Evolutionary conservation across 2,888 invertebrate species (phyloP), one percentile per base, ranked within the genome.

Genomic region (Trissolcus brochymenae): DNA sequence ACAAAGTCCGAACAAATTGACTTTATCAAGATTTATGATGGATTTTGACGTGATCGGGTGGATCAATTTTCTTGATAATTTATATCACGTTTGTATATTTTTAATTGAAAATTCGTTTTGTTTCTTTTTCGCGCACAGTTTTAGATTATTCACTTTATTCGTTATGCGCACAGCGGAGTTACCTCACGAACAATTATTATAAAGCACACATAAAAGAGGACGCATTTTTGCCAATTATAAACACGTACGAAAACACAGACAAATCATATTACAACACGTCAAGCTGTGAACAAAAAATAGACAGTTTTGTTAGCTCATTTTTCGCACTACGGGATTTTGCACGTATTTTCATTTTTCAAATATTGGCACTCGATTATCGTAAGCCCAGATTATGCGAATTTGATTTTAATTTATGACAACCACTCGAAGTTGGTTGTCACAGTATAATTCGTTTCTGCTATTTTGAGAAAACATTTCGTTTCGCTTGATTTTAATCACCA

Each of bases 1-100:
- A 73, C 35, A 72, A 72, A 55, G 65, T 61, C 66, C 40, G 41
- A 6, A 41, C 16, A 73, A 73, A 73, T 61, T 66, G 66, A 73
- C 35, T 73, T 66, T 61, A 66, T 66, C 53, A 61, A 66, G 51
- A 35, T 56, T 55, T 66, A 66, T 66, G 41, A 35, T 35, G 11
- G 35, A 11, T 1, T 35, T 11, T 35, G 64, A 54, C 14, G 60
- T 49, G 64, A 59, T 65, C 35, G 21, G 43, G 50, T 61, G 19
- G 40, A 61, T 61, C 60, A 51, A 25, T 62, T 61, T 62, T 25
- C 53, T 71, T 71, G 25, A 59, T 46, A 46, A 51, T 56, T 56
- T 61, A 53, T 19, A 51, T 9, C 14, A 41, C 25, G 21, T n/a
- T 13, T 19, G 19, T 21, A 11, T 35, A 9, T 16, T 17, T 56